These are phyloP conservation scores for Ditylenchus dipsaci DNA, from an alignment of 1,140 invertebrate genomes.

Conservation along the genomic window DNA sequence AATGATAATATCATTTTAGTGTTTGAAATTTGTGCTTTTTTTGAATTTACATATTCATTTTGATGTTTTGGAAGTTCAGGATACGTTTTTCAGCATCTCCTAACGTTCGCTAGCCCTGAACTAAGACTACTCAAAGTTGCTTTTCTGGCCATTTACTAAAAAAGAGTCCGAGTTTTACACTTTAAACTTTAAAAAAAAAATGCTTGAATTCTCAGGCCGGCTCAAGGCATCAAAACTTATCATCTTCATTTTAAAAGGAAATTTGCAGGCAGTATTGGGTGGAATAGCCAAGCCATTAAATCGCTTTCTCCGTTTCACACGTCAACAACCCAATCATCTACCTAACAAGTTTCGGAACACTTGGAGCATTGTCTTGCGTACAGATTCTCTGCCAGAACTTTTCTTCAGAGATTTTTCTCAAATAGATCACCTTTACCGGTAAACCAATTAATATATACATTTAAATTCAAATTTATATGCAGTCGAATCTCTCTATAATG, in stretches of 20 bases:
- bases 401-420: slow-evolving; percentile 37
- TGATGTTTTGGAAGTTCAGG: no score
- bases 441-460: neutral
- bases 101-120: no score
- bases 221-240: no score
- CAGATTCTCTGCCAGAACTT: slow-evolving; percentile 41
- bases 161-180: no score
- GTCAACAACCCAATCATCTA: slow-evolving; percentile 13
- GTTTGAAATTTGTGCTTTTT: no score
- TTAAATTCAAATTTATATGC: neutral
- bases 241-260: no score
- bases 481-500: neutral
- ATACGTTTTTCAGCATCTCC: no score
- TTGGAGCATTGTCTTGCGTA: slow-evolving; percentile 36
- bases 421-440: neutral
- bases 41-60: no score
- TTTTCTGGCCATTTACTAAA: no score
- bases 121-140: no score
- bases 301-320: slow-evolving; percentile 29
- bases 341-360: slow-evolving; percentile 16
- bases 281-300: slow-evolving; percentile 33
- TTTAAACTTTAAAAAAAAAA: no score
- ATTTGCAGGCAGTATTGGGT: slow-evolving; percentile 32
- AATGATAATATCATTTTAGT: no score
- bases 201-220: neutral